Conservation (phyloP, 1,140 invertebrate species). For the Acromyrmex charruanus region DNA sequence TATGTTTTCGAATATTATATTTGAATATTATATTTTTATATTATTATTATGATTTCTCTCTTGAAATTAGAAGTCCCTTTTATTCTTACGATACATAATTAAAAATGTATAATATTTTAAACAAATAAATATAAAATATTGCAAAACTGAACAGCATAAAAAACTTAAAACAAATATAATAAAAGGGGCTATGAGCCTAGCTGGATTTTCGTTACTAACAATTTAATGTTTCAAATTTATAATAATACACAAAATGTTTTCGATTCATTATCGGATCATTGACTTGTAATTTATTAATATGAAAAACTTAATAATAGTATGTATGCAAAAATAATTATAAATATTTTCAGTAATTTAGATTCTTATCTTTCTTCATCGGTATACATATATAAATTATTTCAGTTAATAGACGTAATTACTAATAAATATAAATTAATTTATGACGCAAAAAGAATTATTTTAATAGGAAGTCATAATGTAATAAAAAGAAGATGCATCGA, state of each 20-base stretch:
- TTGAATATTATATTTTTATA: not conserved
- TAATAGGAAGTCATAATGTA: not conserved
- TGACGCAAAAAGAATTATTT: no score
- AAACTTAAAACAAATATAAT: not conserved
- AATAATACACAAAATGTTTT: no score
- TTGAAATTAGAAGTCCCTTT: not conserved
- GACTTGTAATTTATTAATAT: no score
- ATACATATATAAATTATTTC: not conserved
- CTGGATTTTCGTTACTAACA: no score
- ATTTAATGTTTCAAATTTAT: no score
- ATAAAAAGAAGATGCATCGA: not conserved
- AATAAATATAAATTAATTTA: conserved; percentile 7
- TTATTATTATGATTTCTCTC: not conserved
- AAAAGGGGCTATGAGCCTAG: no score
- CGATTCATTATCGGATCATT: no score
- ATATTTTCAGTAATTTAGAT: not conserved
- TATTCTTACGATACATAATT: not conserved
- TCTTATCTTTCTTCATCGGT: not conserved
- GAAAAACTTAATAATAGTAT: not conserved
- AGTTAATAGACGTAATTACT: not conserved
- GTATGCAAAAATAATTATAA: not conserved
- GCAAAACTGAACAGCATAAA: not conserved
- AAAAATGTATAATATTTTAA: not conserved
- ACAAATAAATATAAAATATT: not conserved
- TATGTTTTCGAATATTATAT: not conserved